Conservation (phyloP, 2,113 vertebrate species). For the Lichenostomus cassidix region DNA sequence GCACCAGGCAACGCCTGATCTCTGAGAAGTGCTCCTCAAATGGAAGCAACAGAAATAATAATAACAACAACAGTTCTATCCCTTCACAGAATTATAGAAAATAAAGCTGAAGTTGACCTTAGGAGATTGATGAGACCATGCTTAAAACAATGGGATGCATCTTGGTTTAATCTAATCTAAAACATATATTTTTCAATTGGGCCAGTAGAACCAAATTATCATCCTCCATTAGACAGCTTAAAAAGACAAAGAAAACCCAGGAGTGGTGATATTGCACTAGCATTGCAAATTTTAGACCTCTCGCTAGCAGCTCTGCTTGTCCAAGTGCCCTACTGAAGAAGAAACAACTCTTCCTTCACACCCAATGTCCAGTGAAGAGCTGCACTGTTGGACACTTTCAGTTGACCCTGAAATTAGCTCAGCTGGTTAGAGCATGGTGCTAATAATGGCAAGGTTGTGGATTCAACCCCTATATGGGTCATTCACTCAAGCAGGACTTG, state of each 20-base stretch:
- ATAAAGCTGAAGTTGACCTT: neutral
- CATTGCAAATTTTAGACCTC: neutral
- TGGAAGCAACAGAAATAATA: neutral
- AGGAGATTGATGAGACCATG: neutral
- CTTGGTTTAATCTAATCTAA: neutral
- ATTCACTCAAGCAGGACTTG: accelerated
- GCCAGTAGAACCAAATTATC: neutral
- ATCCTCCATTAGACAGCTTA: neutral
- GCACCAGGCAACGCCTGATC: neutral
- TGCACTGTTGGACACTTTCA: neutral
- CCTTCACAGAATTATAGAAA: neutral
- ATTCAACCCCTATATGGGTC: neutral
- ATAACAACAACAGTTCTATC: neutral
- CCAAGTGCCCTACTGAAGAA: neutral
- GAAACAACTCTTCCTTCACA: neutral
- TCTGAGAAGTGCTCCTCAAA: neutral
- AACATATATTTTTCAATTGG: neutral
- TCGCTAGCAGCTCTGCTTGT: neutral
- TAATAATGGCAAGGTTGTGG: neutral
- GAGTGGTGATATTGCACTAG: neutral
- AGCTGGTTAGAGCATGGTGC: neutral
- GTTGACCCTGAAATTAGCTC: neutral
- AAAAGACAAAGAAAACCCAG: neutral
- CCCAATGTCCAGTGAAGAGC: neutral
- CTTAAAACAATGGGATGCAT: neutral